Base-by-base conservation (phyloP, 2,888 invertebrate species). In the Itoplectis maculator region DNA sequence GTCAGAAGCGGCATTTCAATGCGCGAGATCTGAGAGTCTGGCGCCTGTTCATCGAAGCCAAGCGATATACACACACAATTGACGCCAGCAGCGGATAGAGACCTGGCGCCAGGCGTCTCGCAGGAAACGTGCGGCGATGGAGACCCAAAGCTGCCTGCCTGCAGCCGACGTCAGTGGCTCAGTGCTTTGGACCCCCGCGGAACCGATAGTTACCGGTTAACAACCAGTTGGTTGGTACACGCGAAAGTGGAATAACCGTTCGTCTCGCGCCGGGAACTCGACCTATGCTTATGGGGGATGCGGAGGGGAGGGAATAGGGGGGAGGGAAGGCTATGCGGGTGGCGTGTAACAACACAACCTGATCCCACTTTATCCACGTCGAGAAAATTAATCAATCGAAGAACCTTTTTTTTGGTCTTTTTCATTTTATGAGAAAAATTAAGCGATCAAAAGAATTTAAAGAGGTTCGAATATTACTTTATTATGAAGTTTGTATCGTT, bases 81-180 rank as follows among this genome's bases (percentile, higher is more conserved):
- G 40, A 75, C 56, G 45, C n/a, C n/a, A n/a, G n/a, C 42, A 54
- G 65, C 49, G 47, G 49, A n/a, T 75, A 74, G 65, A 74, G 51
- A 15, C 15, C 29, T 51, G 75, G 75, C 75, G 75, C 75, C 75
- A 75, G 66, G 49, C 63, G 66, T 75, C 75, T 75, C 29, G 66
- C 20, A 42, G 54, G 65, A 29, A 42, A 13, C 42, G n/a, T 66
- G 66, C 65, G 42, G 51, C 65, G 29, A n/a, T 35, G 45, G 29
- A 23, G n/a, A n/a, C n/a, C n/a, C n/a, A n/a, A n/a, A n/a, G n/a
- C n/a, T n/a, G n/a, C n/a, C n/a, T n/a, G n/a, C 54, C 54, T 23
- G 18, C 35, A 40, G 5, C 20, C 29, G 23, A 23, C 29, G 49
- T 56, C 54, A 20, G 65, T 37, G 49, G n/a, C n/a, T n/a, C 45